A percentile compares a stretch with the other conserved stretches of the same genome.
Conservation (phyloP, 2,113 vertebrate genomes). For the Istiophorus platypterus region DNA sequence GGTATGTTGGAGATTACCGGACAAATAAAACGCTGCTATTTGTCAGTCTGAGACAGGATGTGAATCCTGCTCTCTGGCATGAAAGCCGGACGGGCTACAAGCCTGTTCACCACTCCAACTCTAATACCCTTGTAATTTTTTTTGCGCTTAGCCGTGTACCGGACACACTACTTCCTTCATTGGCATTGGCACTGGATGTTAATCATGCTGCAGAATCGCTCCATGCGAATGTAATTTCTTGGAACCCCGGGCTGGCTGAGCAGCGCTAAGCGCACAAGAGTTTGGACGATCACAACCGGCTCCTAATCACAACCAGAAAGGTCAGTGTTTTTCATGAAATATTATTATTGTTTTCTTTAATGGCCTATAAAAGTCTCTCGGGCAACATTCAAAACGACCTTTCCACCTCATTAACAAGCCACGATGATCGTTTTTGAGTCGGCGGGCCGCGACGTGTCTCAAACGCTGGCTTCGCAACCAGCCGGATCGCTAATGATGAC, state of each 20-base stretch:
- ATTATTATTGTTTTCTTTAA: background rate
- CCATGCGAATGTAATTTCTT: background rate
- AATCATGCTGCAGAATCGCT: slow-evolving; percentile 3
- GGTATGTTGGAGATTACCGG: background rate
- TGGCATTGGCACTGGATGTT: background rate
- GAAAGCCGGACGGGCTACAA: background rate
- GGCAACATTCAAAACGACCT: background rate
- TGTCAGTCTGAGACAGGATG: background rate
- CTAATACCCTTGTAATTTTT: background rate
- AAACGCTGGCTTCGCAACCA: slow-evolving; percentile 19
- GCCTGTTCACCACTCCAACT: background rate
- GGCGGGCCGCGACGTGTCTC: too few relatives aligned
- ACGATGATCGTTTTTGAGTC: background rate
- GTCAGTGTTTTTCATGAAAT: background rate
- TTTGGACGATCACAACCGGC: too few relatives aligned
- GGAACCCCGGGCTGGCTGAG: background rate
- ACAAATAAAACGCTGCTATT: too few relatives aligned
- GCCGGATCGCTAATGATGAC: slow-evolving; percentile 42
- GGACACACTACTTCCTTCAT: slow-evolving; percentile 20
- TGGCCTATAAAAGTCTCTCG: too few relatives aligned
- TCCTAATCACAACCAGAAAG: background rate
- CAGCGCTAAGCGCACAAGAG: background rate
- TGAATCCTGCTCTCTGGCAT: background rate
- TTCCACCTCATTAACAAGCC: background rate
- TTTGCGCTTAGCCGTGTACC: background rate